Evolutionary conservation across 2,797 vertebrate species (phyloP).

Genomic region (Acanthurus tractus): DNA sequence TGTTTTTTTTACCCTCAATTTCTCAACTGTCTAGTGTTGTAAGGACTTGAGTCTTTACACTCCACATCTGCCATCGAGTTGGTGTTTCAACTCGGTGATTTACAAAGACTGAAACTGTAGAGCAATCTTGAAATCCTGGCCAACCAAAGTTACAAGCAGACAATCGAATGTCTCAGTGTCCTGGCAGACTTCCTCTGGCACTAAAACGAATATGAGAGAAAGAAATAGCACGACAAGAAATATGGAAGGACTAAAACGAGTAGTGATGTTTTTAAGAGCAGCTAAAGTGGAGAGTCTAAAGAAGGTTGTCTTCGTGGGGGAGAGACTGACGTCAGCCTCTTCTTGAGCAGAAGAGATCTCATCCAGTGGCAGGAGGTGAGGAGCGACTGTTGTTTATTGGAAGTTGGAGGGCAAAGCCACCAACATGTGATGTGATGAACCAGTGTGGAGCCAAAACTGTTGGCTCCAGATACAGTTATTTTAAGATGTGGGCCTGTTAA

Average conservation of each 20-base stretch:
- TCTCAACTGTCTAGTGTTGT: background rate
- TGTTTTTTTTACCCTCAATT: background rate
- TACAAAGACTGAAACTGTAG: conserved; percentile 23
- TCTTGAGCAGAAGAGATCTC: conserved; percentile 11
- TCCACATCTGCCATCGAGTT: background rate
- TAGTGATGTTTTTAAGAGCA: conserved; percentile 52
- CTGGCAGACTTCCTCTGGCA: conserved; percentile 36
- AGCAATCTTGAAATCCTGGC: conserved; percentile 5
- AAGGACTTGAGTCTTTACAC: background rate
- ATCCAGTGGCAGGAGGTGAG: conserved; percentile 30
- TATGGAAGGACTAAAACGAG: conserved; percentile 35
- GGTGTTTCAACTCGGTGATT: conserved; percentile 24
- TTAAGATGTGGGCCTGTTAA: too few relatives aligned
- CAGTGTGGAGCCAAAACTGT: too few relatives aligned
- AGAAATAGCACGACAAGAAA: conserved; percentile 48
- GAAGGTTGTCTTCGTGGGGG: conserved; percentile 20
- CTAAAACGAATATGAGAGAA: conserved; percentile 53
- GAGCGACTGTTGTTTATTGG: background rate
- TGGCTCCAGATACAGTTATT: too few relatives aligned
- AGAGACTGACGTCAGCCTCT: conserved; percentile 34
- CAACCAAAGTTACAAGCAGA: conserved; percentile 48
- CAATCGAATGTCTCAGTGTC: conserved; percentile 32
- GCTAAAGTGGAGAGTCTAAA: conserved; percentile 14
- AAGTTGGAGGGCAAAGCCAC: too few relatives aligned
- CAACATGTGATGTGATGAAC: too few relatives aligned